Evolutionary conservation across 1,140 invertebrate species (phyloP), one percentile per base, ranked within the genome.

Genomic region (Drosophila grimshawi): DNA sequence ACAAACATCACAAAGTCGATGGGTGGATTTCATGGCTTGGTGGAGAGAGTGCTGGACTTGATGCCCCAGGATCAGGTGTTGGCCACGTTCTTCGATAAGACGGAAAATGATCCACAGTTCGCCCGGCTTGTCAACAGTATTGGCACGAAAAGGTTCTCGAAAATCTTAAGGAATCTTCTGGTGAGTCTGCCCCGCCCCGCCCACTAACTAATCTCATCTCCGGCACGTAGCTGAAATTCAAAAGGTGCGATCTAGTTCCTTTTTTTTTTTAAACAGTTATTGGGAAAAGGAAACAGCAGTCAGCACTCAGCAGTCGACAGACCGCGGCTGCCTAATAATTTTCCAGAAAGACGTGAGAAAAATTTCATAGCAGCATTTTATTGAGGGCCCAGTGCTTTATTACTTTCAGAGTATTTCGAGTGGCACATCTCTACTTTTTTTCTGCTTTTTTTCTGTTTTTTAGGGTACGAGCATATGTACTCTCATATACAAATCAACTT

Each of bases 401-500:
- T 78, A 70, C 48, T 19, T 56, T 48, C 57, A 4, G 49, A n/a
- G 45, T 27, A 52, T 45, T 35, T 35, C 33, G 48, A 32, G 39
- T 49, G 55, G 11, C 41, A 55, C 69, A 74, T 68, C 55, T 57
- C 30, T 4, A 19, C 39, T 43, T 43, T n/a, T 43, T 43, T n/a
- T 39, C 48, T 27, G 72, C 45, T 41, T 43, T 43, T 43, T 2
- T 3, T 43, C 10, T 43, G 4, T 43, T 43, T 43, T 43, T 43
- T 43, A 4, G 10, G 76, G 67, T 67, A 69, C 19, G 27, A 5
- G 39, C 73, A 77, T 73, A 65, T 57, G 61, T 66, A 61, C 10
- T 43, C 59, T 70, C 76, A 76, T 91, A 86, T 91, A 91, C 89
- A 91, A 91, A 91, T 91, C 85, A 91, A 89, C 89, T 86, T 91